Percentiles rank a stretch among this genome's conserved stretches.
Conservation (phyloP, 2,797 vertebrate species). For the Alauda arvensis region DNA sequence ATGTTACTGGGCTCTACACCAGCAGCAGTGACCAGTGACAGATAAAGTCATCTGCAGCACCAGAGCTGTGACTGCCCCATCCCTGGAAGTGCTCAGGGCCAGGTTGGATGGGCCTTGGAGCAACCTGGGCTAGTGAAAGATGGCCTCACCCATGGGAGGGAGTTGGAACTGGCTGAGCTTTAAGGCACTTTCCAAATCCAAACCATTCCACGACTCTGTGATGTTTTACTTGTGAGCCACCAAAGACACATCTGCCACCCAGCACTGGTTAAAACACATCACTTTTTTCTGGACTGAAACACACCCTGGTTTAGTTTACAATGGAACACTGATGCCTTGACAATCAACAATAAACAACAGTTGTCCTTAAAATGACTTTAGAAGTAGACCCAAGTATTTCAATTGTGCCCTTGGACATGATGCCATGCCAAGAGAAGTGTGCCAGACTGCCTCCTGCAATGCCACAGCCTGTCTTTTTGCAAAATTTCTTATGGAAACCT, state of each 20-base stretch:
- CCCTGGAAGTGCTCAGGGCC: background rate
- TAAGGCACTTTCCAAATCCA: background rate
- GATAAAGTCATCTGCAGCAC: background rate
- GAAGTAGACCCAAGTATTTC: background rate
- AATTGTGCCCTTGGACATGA: background rate
- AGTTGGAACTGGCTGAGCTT: background rate
- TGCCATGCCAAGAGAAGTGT: background rate
- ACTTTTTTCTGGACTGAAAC: background rate
- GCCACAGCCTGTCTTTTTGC: background rate
- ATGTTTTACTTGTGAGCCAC: background rate
- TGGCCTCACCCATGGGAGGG: background rate
- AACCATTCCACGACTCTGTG: too few species aligned
- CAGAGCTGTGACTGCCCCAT: background rate
- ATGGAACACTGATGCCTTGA: background rate
- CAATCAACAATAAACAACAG: background rate
- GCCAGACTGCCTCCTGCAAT: background rate
- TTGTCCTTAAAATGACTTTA: background rate
- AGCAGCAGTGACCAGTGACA: background rate
- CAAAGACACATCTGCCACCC: background rate
- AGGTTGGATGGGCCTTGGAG: background rate
- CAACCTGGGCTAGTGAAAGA: background rate
- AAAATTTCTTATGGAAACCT: background rate
- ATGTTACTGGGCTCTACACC: accelerated
- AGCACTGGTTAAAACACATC: background rate
- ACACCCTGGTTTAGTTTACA: background rate